phyloP scores from a whole-genome alignment of 2,888 invertebrate species.

The Petrolisthes manimaculis region DNA sequence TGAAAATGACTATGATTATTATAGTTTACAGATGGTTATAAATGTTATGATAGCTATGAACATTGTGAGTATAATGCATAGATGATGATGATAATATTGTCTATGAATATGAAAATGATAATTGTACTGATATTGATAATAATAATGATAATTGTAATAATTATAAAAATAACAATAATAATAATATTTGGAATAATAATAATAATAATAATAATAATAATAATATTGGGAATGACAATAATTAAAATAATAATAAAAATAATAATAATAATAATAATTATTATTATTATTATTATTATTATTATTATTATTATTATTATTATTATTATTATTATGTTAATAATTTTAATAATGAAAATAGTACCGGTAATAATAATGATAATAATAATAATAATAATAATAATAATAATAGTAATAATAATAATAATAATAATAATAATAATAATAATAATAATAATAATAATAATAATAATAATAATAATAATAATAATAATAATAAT shows the following conservation, averaged over 20 bases:
- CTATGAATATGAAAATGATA: background rate
- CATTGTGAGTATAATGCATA: background rate
- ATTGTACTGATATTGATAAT: background rate
- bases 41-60: too few species aligned
- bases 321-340: background rate
- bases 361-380: background rate
- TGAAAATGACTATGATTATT: too few species aligned
- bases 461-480: conserved; percentile 10
- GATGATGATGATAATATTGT: background rate
- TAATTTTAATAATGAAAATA: too few species aligned
- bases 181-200: background rate
- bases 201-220: background rate
- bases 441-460: background rate
- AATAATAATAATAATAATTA: background rate
- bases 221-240: background rate
- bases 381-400: background rate
- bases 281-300: background rate
- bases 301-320: background rate
- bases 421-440: background rate
- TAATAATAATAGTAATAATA: background rate
- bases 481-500: background rate
- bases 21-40: too few species aligned
- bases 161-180: background rate
- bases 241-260: background rate
- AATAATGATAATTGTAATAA: background rate